These are phyloP conservation scores for Acleris emargana DNA, from an alignment of 2,888 invertebrate genomes.

Conservation along the genomic window DNA sequence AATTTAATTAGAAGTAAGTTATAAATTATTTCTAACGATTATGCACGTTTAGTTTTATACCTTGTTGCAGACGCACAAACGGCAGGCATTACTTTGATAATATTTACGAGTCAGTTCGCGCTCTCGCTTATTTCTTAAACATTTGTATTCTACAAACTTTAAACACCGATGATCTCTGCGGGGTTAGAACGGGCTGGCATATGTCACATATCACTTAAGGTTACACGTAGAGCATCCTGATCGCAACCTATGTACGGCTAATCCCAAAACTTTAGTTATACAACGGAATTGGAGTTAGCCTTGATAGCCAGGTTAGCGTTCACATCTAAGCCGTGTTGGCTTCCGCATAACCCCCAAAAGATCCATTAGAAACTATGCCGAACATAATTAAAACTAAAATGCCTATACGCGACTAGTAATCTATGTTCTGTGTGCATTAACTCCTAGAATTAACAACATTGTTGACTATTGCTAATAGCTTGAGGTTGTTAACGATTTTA, in stretches of 20 bases:
- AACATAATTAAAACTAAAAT: slow-evolving; percentile 49
- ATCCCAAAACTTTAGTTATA: background rate
- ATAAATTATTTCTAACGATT: slow-evolving; percentile 27
- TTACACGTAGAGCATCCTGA: slow-evolving; percentile 25
- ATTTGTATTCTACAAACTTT: slow-evolving; percentile 16
- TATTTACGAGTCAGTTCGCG: slow-evolving; percentile 13
- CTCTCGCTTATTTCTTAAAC: slow-evolving; percentile 18
- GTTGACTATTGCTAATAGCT: slow-evolving; percentile 84
- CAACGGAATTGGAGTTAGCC: slow-evolving; percentile 6
- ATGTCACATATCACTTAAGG: slow-evolving; percentile 36
- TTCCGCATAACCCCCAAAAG: slow-evolving; percentile 21
- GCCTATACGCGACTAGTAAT: slow-evolving; percentile 68
- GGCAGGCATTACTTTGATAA: slow-evolving; percentile 21
- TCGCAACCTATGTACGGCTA: slow-evolving; percentile 17
- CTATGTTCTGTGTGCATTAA: slow-evolving; percentile 78
- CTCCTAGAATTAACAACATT: slow-evolving; percentile 81
- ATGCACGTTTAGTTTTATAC: slow-evolving; percentile 22
- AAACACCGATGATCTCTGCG: slow-evolving; percentile 18
- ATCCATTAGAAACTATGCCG: slow-evolving; percentile 42
- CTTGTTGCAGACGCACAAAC: slow-evolving; percentile 33
- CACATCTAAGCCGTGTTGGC: slow-evolving; percentile 27
- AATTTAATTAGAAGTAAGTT: slow-evolving; percentile 1
- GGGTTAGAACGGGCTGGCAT: slow-evolving; percentile 29
- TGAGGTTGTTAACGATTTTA: slow-evolving; percentile 83
- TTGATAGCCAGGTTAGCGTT: slow-evolving; percentile 28